Evolutionary conservation across 2,797 vertebrate genomes (phyloP), one percentile per base, ranked within the genome.

Genomic region (Adelosebastes latens): DNA sequence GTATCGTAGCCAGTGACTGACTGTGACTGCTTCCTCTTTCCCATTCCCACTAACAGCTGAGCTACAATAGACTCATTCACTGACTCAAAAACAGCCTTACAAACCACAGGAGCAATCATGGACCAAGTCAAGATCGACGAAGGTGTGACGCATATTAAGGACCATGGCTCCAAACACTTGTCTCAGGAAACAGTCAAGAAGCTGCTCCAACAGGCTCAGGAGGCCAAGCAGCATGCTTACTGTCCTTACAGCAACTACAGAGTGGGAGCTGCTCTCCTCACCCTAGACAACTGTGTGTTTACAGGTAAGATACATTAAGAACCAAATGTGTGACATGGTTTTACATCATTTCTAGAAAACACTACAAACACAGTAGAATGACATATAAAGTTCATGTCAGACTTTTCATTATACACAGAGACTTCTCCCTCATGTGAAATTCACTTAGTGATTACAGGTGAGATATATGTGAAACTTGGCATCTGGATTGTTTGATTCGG

Each of bases 181-280:
- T 60, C 86, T 6, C 42, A 59, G 62, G 90, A 93, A 8, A 22
- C 5, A 1, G 52, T 92, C 7, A 25, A 88, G 55, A 76, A 42
- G 2, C 90, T 97, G 68, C 80, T 98, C 79, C 14, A 52, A 0
- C 72, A 66, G 59, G 93, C 96, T 12, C 92, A 90, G 1, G 92
- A 97, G 68, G 98, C 96, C 59, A 98, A 97, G 89, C 73, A 77
- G n/a, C 88, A 91, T 0, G 95, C 98, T 1, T 97, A 99, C 79
- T 97, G 97, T 66, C 97, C 97, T 25, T 99, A 99, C 94, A 99
- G 98, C 91, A 95, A 87, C 20, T 99, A 99, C 94, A 96, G 96
- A 6, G 98, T 99, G 27, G 98, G 98, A 0, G 97, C 98, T 0
- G 98, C 98, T 0, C 92, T 99, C 24, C 94, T 98, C 84, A 96